Evolutionary conservation across 2,113 vertebrate species (phyloP).

Genomic region (Tyto alba): DNA sequence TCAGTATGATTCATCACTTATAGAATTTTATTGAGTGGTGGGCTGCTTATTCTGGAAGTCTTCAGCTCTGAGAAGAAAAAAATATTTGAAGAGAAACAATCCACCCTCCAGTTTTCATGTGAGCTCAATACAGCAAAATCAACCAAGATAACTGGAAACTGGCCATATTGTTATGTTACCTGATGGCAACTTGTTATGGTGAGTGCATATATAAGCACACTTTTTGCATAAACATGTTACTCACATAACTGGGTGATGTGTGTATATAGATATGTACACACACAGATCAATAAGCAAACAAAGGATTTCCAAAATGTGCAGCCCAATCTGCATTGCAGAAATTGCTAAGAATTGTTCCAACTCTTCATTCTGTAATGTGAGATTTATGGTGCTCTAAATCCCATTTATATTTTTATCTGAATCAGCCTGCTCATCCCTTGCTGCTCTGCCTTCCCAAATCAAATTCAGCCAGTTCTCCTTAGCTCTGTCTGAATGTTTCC

Average conservation of each 20-base stretch:
- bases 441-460: conserved; percentile 66
- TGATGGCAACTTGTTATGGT: background rate
- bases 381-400: conserved; percentile 60
- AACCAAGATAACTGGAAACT: background rate
- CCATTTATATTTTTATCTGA: conserved; percentile 53
- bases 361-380: background rate
- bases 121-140: background rate
- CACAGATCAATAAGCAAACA: background rate
- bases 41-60: background rate
- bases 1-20: conserved; percentile 19
- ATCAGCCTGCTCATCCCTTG: conserved; percentile 63
- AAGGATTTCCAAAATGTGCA: background rate
- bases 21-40: background rate
- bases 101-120: background rate
- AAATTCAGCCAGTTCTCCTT: conserved; percentile 67
- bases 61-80: background rate
- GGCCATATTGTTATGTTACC: background rate
- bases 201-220: background rate
- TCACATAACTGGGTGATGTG: background rate
- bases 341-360: conserved; percentile 1
- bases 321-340: background rate
- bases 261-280: background rate
- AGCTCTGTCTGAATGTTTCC: conserved; percentile 70
- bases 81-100: background rate
- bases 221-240: background rate